Evolutionary conservation across 1,140 invertebrate species (phyloP), one percentile per base, ranked within the genome.

Genomic region (Lasaia peninsularis): DNA sequence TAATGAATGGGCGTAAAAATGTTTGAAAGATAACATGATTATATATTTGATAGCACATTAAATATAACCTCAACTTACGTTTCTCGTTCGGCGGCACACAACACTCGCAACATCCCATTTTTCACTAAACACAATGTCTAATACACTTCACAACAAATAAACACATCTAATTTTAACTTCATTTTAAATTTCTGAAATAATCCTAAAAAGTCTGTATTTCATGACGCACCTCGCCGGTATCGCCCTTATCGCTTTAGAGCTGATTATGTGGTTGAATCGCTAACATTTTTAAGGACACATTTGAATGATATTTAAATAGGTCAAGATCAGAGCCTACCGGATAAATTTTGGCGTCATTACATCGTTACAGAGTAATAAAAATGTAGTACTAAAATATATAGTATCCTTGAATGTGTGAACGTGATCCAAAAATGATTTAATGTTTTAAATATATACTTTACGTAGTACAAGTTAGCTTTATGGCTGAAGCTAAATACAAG

Each of bases 41-140:
- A 28, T 7, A 1, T 28, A 0, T 7, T 6, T 28, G 24, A 28
- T 28, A 28, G 8, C 24, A 28, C 8, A 24, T 28, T 2, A 54
- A 20, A 12, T 52, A 18, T 55, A 55, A 55, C 34, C 53, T 55
- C 18, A 44, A 69, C 82, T 81, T 71, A 86, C 82, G 73, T 28
- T 74, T 78, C 54, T 86, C 80, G 69, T 78, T 80, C 12, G 75
- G 71, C 9, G 75, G 70, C 21, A 79, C 62, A 61, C 69, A 79
- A 58, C 72, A 75, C 49, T 73, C 72, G 44, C 73, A 77, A 28
- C 75, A 81, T 53, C 73, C 75, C 82, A 86, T 86, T 32, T 32
- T 52, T 31, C 12, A 33, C 14, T 21, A 24, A 44, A 21, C 18
- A 60, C 24, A 28, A n/a, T n/a, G n/a, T n/a, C 24, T 28, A 28